phyloP scores from a whole-genome alignment of 2,888 invertebrate species.

The Drosophila nr. medialis region DNA sequence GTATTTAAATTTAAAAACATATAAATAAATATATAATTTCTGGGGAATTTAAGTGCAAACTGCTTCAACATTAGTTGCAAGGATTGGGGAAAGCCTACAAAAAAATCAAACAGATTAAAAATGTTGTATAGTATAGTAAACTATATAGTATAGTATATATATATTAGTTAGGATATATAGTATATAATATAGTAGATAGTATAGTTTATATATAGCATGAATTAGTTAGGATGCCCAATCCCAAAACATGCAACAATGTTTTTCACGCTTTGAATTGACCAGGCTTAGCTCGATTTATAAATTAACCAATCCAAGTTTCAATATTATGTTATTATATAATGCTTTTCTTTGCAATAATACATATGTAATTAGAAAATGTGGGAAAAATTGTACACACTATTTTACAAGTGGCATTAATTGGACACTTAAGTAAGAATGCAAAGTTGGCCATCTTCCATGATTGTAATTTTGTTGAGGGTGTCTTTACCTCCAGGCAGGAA shows the following conservation, averaged over 20 bases:
- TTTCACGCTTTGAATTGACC: not conserved
- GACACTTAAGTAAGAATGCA: slow-evolving; percentile 68
- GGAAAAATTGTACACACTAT: slow-evolving; percentile 47
- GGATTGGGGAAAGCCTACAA: rapidly evolving
- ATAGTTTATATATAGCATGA: not conserved
- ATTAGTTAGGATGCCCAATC: not conserved
- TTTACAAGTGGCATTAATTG: slow-evolving; percentile 9
- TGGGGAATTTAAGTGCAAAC: not conserved
- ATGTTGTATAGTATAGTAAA: no score
- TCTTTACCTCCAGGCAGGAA: slow-evolving; percentile 53
- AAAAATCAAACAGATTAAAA: not conserved
- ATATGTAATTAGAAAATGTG: slow-evolving; percentile 47
- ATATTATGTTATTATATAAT: not conserved
- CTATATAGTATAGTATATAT: no score
- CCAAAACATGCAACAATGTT: not conserved
- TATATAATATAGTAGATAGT: no score
- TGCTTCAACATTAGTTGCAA: not conserved
- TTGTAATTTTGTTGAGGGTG: slow-evolving; percentile 27
- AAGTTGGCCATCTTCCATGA: slow-evolving; percentile 23
- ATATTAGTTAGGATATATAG: no score
- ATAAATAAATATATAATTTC: not conserved
- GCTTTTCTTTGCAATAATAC: slow-evolving; percentile 54
- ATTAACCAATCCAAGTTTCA: not conserved
- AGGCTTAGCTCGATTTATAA: not conserved
- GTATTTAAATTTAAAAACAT: not conserved